Evolutionary conservation across 2,888 invertebrate species (phyloP).

Genomic region (Hylaea fasciaria): DNA sequence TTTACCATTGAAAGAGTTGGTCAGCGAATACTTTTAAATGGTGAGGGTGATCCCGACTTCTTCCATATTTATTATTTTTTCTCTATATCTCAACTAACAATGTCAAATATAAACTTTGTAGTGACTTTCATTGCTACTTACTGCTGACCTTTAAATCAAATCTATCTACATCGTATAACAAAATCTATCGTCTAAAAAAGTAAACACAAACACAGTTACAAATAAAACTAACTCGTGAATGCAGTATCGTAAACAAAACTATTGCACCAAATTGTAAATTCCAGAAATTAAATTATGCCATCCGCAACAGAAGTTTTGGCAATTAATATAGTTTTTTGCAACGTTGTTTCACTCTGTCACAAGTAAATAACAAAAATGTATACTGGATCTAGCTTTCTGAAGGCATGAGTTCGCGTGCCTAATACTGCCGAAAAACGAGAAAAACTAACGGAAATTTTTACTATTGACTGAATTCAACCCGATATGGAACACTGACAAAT

Average conservation of each 20-base stretch:
- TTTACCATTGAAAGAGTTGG: too few relatives aligned
- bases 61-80: too few relatives aligned
- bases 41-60: too few relatives aligned
- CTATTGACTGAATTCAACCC: conserved; percentile 76
- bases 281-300: conserved; percentile 57
- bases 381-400: conserved; percentile 57
- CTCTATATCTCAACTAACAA: too few relatives aligned
- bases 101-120: too few relatives aligned
- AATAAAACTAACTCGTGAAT: conserved; percentile 10
- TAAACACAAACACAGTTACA: not conserved
- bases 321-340: conserved; percentile 74
- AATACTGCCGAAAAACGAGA: conserved; percentile 74
- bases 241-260: conserved; percentile 29
- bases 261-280: conserved; percentile 44
- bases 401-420: conserved; percentile 77
- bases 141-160: too few relatives aligned
- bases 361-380: conserved; percentile 72
- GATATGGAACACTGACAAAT: conserved; percentile 80
- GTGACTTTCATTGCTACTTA: too few relatives aligned
- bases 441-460: conserved; percentile 72
- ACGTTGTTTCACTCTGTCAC: conserved; percentile 68
- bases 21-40: too few relatives aligned
- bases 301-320: conserved; percentile 60
- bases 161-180: not conserved
- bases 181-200: not conserved